Evolutionary conservation across 2,113 vertebrate species (phyloP), one percentile per base, ranked within the genome.

Genomic region (Daubentonia madagascariensis): DNA sequence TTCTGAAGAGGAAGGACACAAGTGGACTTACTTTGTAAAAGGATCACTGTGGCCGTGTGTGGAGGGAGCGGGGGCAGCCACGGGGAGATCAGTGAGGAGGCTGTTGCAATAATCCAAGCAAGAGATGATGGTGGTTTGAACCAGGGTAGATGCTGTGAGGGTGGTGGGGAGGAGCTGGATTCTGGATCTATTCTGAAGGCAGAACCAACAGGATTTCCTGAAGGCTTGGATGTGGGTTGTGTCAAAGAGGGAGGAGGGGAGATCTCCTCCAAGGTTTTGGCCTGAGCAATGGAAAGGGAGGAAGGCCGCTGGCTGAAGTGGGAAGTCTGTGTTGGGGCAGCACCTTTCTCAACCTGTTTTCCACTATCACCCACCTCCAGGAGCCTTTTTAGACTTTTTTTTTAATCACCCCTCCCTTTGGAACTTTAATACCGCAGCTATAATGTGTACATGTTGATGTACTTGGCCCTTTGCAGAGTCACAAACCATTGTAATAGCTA

Each of bases 111-210:
- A 30, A 78, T 80, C 85, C 35, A 2, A 73, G 40, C 0, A 0
- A 70, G 75, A 48, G 11, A 3, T 0, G 30, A 68, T 23, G 89
- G 88, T 1, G 10, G 67, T 30, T 73, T 12, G 18, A n/a, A 57
- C 35, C 12, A 32, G 63, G 54, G 28, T 23, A 35, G 87, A 14
- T 65, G 23, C 43, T 1, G 4, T 17, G 50, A 13, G 30, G 59
- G 63, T 28, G 54, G 86, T 4, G 59, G 72, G n/a, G 43, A 59
- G 59, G 37, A 50, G 28, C 4, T 79, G 79, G 96, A 48, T 48
- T 78, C 30, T 20, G 20, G 32, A 28, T 93, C 89, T 97, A 30
- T 93, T 79, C 32, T 76, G 94, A 91, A 86, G 95, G 84, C 79
- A 86, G 86, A 93, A 73, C 70, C 25, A 3, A 45, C 32, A 63